A percentile compares a stretch with the other conserved stretches of the same genome.
phyloP scores from a whole-genome alignment of 2,888 invertebrate species.

The Eilema caniola region DNA sequence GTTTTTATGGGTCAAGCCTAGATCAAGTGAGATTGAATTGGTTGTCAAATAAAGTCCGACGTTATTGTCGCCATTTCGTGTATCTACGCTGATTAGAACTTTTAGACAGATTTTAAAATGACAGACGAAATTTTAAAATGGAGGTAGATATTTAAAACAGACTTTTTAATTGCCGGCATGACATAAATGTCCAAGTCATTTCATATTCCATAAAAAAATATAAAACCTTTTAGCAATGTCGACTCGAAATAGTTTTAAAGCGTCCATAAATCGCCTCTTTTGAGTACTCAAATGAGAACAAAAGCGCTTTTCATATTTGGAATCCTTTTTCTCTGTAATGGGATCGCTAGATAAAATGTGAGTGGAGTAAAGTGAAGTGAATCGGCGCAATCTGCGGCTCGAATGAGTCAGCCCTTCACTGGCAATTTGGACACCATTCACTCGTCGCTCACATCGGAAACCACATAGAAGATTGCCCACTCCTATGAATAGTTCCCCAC shows the following conservation, averaged over 20 bases:
- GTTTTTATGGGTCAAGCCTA: constrained; percentile 83
- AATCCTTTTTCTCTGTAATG: constrained; percentile 48
- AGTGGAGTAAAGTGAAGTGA: constrained; percentile 69
- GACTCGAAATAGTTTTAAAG: background rate
- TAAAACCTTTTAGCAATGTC: background rate
- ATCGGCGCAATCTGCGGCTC: constrained; percentile 71
- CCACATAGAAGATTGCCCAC: constrained; percentile 76
- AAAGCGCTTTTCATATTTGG: constrained; percentile 29
- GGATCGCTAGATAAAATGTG: constrained; percentile 60
- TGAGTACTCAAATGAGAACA: constrained; percentile 20
- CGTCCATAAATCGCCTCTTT: background rate
- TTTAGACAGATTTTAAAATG: background rate
- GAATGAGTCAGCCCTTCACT: constrained; percentile 77
- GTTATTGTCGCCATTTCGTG: constrained; percentile 30
- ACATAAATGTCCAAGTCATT: background rate
- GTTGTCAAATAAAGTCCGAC: constrained; percentile 40
- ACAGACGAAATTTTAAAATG: background rate
- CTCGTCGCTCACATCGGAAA: constrained; percentile 72
- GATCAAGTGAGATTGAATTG: constrained; percentile 76
- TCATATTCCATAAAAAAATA: background rate
- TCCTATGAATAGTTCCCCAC: constrained; percentile 64
- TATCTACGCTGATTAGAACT: constrained; percentile 5
- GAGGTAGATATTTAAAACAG: background rate
- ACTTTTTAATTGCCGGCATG: background rate
- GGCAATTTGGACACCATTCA: constrained; percentile 82